Evolutionary conservation across 2,888 invertebrate genomes (phyloP).

Genomic region (Orgyia antiqua): DNA sequence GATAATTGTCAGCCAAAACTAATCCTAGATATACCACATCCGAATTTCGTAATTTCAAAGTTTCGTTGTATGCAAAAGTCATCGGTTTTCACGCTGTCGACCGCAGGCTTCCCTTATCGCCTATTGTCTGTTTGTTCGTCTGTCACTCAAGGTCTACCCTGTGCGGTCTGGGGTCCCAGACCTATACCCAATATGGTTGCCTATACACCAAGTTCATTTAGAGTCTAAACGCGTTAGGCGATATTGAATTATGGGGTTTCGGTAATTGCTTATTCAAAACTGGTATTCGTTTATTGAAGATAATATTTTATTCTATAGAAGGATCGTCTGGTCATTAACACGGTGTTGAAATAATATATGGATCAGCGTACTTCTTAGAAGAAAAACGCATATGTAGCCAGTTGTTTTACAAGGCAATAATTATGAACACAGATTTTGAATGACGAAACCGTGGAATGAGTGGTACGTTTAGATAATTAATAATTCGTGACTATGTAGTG

Average conservation of each 20-base stretch:
- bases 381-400: too few relatives aligned
- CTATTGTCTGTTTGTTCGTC: constrained; percentile 49
- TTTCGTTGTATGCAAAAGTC: constrained; percentile 41
- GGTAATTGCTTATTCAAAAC: constrained; percentile 3
- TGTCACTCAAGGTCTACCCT: constrained; percentile 39
- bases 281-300: neutral
- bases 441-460: too few relatives aligned
- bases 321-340: neutral
- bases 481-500: too few relatives aligned
- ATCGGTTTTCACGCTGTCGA: constrained; percentile 43
- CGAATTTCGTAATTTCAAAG: neutral
- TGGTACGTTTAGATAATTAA: too few relatives aligned
- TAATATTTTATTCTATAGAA: neutral
- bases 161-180: constrained; percentile 39
- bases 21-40: constrained; percentile 4
- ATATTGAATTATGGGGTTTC: constrained; percentile 3
- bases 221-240: constrained; percentile 4
- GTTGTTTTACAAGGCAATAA: too few relatives aligned
- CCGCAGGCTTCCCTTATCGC: constrained; percentile 64
- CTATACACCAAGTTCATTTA: constrained; percentile 11
- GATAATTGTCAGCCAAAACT: too few relatives aligned
- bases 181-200: constrained; percentile 16
- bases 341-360: neutral
- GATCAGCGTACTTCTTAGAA: too few relatives aligned
- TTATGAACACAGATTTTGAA: too few relatives aligned